Evolutionary conservation across 2,888 invertebrate species (phyloP), one percentile per base, ranked within the genome.

Genomic region (Caenorhabditis sp.): DNA sequence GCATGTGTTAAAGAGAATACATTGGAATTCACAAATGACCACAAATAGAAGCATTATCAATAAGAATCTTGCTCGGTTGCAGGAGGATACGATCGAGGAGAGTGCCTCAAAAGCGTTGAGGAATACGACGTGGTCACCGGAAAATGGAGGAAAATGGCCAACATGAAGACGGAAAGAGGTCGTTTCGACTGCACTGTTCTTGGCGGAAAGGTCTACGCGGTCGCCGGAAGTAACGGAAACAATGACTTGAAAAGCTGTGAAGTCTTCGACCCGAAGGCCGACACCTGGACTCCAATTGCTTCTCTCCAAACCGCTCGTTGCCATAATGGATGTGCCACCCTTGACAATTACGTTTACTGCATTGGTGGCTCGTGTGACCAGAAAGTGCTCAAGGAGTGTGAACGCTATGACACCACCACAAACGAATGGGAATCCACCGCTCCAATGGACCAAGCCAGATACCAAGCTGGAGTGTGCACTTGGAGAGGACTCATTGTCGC

Each of bases 31-130:
- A 32, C 32, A 32, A 32, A 9, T 32, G 32, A 32, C 9, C 32
- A 6, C 5, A 40, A 60, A 50, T 28, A 37, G 28, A 56, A 22
- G 1, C 35, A 22, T 22, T 24, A 28, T 28, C 24, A 55, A 51
- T 18, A 4, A 53, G 55, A 53, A 35, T 20, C 1, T 53, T n/a
- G n/a, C n/a, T n/a, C n/a, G 32, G 32, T 32, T 85, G 32, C 88
- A 94, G 94, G 95, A 89, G 95, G 95, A 9, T 96, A 96, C 93
- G 96, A 96, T 93, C 94, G 96, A 85, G 95, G 95, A 51, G 95
- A 96, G 92, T 96, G 96, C 91, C 93, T 96, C 87, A 94, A 94
- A 85, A 94, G 94, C 22, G 95, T 87, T 20, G 89, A 90, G 65
- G 94, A 94, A 55, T 96, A 95, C 93, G 94, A 95, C 90, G 95